These are phyloP conservation scores for Glaucidium brasilianum DNA, from an alignment of 2,113 vertebrate species.

Conservation along the genomic window DNA sequence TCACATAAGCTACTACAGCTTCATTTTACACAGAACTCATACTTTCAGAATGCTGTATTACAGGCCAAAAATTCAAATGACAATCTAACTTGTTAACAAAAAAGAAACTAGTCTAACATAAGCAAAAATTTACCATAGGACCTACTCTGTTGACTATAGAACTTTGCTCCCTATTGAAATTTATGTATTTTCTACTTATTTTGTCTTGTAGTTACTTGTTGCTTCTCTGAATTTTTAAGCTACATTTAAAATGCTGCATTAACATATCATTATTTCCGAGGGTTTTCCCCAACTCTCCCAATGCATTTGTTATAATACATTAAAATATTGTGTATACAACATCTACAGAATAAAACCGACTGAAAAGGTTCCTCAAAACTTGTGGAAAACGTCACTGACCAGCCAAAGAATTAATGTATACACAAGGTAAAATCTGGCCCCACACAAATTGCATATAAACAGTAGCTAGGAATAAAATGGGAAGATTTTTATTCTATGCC, in stretches of 20 bases:
- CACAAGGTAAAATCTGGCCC: background rate
- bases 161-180: background rate
- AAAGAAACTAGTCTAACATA: background rate
- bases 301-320: background rate
- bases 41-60: background rate
- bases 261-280: background rate
- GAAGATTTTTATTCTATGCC: background rate
- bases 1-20: background rate
- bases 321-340: background rate
- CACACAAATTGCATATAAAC: background rate
- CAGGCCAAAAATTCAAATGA: background rate
- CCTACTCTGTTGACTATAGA: background rate
- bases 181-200: background rate
- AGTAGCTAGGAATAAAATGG: background rate
- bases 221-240: background rate
- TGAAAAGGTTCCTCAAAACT: background rate
- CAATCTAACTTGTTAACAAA: background rate
- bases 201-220: background rate
- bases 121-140: background rate
- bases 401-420: background rate
- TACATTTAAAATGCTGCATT: background rate
- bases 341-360: background rate
- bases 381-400: background rate
- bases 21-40: background rate
- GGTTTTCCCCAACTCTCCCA: background rate